phyloP scores from a whole-genome alignment of 1,140 invertebrate genomes.

The Cephus cinctus region DNA sequence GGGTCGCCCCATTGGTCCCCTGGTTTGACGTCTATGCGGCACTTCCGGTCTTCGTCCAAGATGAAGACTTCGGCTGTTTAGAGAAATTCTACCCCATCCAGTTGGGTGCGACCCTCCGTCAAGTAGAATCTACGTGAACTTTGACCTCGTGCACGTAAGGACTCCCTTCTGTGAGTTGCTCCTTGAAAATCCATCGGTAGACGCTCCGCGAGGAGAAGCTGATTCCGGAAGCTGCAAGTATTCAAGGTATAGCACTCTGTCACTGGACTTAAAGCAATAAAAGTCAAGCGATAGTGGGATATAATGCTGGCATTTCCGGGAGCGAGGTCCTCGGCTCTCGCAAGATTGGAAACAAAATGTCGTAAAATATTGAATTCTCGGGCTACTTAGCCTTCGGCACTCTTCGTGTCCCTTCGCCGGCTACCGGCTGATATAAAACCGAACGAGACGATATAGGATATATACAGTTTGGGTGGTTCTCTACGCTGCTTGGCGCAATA shows the following conservation, averaged over 20 bases:
- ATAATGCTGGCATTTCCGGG: too few relatives aligned
- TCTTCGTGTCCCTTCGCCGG: constrained; percentile 8
- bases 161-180: too few relatives aligned
- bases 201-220: too few relatives aligned
- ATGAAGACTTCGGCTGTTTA: too few relatives aligned
- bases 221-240: too few relatives aligned
- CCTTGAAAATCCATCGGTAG: too few relatives aligned
- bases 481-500: constrained; percentile 35
- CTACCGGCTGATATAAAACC: constrained; percentile 22
- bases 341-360: constrained; percentile 47
- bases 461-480: not conserved
- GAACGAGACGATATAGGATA: not conserved
- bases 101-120: constrained; percentile 11
- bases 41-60: too few relatives aligned
- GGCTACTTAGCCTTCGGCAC: not conserved
- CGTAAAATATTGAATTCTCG: constrained; percentile 33
- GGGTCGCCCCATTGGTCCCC: constrained; percentile 16
- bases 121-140: constrained; percentile 1
- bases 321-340: constrained; percentile 13
- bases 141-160: too few relatives aligned
- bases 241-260: too few relatives aligned
- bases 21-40: constrained; percentile 20
- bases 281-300: too few relatives aligned
- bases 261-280: constrained; percentile 38
- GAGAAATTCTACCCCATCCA: too few relatives aligned